Evolutionary conservation across 2,797 vertebrate species (phyloP).

Genomic region (Anabas testudineus): DNA sequence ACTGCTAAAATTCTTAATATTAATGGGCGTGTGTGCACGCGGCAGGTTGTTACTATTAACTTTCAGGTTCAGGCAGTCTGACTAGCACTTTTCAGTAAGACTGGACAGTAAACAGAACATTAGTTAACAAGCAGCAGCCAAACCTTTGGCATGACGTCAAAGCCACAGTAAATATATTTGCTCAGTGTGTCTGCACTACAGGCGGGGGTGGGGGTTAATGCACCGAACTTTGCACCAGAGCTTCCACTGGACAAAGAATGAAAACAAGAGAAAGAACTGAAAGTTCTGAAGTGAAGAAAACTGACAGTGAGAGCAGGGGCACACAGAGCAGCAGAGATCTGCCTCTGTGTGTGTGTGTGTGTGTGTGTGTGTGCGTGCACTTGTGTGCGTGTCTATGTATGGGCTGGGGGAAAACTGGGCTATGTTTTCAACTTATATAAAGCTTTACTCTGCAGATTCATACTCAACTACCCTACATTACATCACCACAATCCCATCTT

Average conservation of each 20-base stretch:
- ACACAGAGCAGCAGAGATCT: too few species aligned
- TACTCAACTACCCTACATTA: slow-evolving; percentile 21
- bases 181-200: slow-evolving; percentile 18
- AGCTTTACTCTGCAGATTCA: slow-evolving; percentile 33
- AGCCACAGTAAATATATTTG: slow-evolving; percentile 37
- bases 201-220: slow-evolving; percentile 26
- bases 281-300: slow-evolving; percentile 46
- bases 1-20: slow-evolving; percentile 12
- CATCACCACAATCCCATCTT: slow-evolving; percentile 10
- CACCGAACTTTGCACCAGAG: slow-evolving; percentile 56
- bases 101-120: slow-evolving; percentile 19
- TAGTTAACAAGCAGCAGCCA: slow-evolving; percentile 8
- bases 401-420: slow-evolving; percentile 17
- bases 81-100: background rate
- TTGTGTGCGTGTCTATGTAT: too few species aligned
- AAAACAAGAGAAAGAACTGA: slow-evolving; percentile 30
- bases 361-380: too few species aligned
- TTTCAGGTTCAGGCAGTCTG: background rate
- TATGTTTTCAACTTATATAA: slow-evolving; percentile 36
- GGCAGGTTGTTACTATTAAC: slow-evolving; percentile 10
- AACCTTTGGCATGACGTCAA: slow-evolving; percentile 20
- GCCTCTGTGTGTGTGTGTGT: too few species aligned
- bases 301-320: too few species aligned
- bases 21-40: background rate
- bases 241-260: slow-evolving; percentile 21